Evolutionary conservation across 2,797 vertebrate genomes (phyloP).

Genomic region (Sciurus vulgaris): DNA sequence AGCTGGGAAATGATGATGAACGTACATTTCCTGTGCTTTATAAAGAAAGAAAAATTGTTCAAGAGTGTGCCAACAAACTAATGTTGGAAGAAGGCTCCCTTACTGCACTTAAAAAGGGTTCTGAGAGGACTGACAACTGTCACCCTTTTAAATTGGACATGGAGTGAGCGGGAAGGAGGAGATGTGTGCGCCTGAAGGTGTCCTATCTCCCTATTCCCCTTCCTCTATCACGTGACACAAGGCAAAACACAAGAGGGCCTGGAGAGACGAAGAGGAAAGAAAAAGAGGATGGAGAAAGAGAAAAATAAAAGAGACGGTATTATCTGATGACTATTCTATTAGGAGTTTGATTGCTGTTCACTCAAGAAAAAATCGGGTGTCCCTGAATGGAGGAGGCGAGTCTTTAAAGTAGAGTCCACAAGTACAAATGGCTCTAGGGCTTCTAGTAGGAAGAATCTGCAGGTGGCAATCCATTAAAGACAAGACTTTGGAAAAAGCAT

Average conservation of each 20-base stretch:
- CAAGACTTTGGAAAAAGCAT: neutral
- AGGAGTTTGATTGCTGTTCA: neutral
- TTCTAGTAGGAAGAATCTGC: neutral
- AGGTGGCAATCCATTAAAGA: neutral
- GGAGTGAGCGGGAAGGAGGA: neutral
- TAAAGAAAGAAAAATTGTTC: neutral
- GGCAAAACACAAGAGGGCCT: neutral
- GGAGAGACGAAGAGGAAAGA: neutral
- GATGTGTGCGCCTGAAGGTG: neutral
- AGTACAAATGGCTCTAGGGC: neutral
- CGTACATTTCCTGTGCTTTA: neutral
- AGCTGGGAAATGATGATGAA: neutral
- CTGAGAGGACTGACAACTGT: neutral
- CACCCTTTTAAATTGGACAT: neutral
- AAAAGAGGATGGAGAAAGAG: neutral
- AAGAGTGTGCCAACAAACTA: neutral
- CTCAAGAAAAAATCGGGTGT: neutral
- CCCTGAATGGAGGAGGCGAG: neutral
- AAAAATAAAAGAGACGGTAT: neutral
- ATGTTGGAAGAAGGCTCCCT: neutral
- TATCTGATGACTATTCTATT: neutral
- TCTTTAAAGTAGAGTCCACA: neutral
- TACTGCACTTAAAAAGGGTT: neutral
- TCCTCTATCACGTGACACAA: neutral
- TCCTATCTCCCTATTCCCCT: neutral